phyloP scores from a whole-genome alignment of 1,140 invertebrate species.

The Temnothorax curvispinosus region DNA sequence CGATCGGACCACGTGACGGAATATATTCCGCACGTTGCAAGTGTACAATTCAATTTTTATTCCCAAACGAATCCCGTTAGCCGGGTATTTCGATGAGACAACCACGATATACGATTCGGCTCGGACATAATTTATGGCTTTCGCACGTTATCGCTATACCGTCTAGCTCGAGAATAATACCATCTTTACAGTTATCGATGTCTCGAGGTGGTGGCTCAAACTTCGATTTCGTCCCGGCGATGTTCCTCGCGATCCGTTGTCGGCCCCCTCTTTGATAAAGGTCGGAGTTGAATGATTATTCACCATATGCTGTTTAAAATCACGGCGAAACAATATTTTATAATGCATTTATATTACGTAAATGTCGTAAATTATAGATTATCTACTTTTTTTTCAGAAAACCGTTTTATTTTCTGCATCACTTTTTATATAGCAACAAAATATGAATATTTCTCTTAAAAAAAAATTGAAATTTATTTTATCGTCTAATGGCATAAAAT shows the following conservation, averaged over 20 bases:
- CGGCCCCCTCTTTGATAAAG: constrained; percentile 12
- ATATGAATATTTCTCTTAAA: neutral
- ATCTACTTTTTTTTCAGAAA: neutral
- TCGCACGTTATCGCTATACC: constrained; percentile 61
- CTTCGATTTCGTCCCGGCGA: constrained; percentile 45
- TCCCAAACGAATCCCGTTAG: constrained; percentile 54
- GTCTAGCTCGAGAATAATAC: constrained; percentile 60
- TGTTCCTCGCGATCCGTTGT: constrained; percentile 51
- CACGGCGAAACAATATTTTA: neutral
- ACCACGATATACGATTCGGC: constrained; percentile 35
- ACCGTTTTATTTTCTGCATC: neutral
- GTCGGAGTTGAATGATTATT: constrained; percentile 38
- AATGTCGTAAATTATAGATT: neutral
- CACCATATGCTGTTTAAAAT: constrained; percentile 13
- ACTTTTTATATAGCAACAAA: neutral
- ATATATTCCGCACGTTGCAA: constrained; percentile 52
- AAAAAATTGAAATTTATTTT: constrained; percentile 20
- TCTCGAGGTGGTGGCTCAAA: neutral
- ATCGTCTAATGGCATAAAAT: neutral
- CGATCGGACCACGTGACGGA: constrained; percentile 43
- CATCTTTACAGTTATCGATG: constrained; percentile 62
- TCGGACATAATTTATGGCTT: constrained; percentile 58
- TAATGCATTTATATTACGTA: neutral
- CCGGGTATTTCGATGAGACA: constrained; percentile 39
- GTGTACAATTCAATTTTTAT: constrained; percentile 65